Conservation (phyloP, 2,113 vertebrate species). For the Ameiurus melas region DNA sequence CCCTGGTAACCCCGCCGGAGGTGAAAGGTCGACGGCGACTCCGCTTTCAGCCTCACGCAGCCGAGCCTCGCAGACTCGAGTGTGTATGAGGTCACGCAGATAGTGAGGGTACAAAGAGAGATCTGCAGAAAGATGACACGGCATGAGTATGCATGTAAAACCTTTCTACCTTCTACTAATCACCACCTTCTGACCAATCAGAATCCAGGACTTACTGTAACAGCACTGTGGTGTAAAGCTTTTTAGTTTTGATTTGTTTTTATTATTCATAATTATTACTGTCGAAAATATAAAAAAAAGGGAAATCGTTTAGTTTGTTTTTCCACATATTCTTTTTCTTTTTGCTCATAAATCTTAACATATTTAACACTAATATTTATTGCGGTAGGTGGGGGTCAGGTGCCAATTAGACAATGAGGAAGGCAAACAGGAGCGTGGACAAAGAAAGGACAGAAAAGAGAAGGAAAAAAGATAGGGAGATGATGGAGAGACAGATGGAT, state of each 20-base stretch:
- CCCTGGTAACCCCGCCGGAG: constrained; percentile 83
- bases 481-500: too few species aligned
- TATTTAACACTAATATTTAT: not conserved
- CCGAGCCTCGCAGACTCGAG: constrained; percentile 80
- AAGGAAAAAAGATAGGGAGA: too few species aligned
- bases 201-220: not conserved
- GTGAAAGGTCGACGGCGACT: constrained; percentile 85
- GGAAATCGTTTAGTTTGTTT: not conserved
- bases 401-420: too few species aligned
- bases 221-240: not conserved
- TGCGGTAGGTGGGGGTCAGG: too few species aligned
- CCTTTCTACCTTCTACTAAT: not conserved
- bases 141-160: not conserved
- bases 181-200: not conserved
- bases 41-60: constrained; percentile 76
- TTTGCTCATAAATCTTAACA: not conserved
- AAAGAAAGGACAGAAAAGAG: too few species aligned
- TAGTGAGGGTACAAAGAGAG: constrained; percentile 75
- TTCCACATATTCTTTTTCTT: not conserved
- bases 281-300: not conserved
- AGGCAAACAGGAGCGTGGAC: too few species aligned
- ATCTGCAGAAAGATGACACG: constrained; percentile 55
- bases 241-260: not conserved
- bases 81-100: constrained; percentile 86
- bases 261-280: not conserved